phyloP scores from a whole-genome alignment of 2,797 vertebrate species.

The Cheirogaleus major region DNA sequence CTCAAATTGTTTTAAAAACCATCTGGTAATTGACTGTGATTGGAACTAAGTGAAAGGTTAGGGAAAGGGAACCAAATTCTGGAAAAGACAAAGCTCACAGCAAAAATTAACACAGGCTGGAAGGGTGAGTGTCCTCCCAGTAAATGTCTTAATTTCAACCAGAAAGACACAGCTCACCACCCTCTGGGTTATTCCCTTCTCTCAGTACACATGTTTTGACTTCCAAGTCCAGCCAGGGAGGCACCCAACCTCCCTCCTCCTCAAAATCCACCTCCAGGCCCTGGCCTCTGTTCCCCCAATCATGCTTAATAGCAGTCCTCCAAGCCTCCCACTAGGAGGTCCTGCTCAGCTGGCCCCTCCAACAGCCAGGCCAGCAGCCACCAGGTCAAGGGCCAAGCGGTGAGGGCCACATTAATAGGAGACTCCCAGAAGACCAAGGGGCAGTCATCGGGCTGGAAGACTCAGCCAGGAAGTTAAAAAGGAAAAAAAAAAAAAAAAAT shows the following conservation, averaged over 20 bases:
- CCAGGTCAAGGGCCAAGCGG: neutral
- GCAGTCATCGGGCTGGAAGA: neutral
- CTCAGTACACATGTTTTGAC: neutral
- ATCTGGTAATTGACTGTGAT: conserved; percentile 10
- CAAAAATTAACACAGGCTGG: conserved; percentile 39
- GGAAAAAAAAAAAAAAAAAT: neutral
- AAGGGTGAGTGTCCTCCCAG: neutral
- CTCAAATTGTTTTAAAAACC: conserved; percentile 31
- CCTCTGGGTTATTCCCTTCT: neutral
- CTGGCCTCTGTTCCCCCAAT: neutral
- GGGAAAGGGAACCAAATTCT: conserved; percentile 37
- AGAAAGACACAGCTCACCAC: conserved; percentile 25
- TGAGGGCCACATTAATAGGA: neutral
- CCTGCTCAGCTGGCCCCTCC: neutral
- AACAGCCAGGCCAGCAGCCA: neutral
- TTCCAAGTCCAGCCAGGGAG: neutral
- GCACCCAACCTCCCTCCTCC: neutral
- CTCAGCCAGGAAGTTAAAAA: neutral
- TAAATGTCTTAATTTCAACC: conserved; percentile 30
- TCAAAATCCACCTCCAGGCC: neutral
- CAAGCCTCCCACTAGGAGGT: neutral
- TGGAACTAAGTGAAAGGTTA: conserved; percentile 28
- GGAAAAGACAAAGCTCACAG: conserved; percentile 34
- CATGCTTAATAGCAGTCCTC: neutral
- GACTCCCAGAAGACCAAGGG: neutral